Conservation (phyloP, 1,140 invertebrate species). For the Leptinotarsa texana region DNA sequence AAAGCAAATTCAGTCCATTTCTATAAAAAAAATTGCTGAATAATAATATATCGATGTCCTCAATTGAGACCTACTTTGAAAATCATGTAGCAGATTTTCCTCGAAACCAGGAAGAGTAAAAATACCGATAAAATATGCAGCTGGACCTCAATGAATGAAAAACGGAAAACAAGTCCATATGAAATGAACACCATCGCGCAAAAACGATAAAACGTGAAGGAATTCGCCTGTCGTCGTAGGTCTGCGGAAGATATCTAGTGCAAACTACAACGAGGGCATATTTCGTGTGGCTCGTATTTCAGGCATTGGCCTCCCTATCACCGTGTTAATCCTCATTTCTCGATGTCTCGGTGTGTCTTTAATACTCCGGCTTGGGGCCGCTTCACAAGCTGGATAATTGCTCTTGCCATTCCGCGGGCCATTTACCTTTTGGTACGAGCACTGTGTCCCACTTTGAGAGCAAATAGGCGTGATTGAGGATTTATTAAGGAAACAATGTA, state of each 20-base stretch:
- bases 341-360: too few relatives aligned
- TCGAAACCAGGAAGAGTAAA: not conserved
- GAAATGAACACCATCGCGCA: slow-evolving; percentile 9
- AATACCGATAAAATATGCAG: not conserved
- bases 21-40: too few relatives aligned
- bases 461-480: too few relatives aligned
- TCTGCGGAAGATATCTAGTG: slow-evolving; percentile 1
- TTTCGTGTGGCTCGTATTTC: slow-evolving; percentile 12
- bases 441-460: not conserved
- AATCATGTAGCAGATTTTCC: not conserved
- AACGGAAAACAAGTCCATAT: slow-evolving; percentile 9
- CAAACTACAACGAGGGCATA: slow-evolving; percentile 8
- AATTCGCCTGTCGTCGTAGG: slow-evolving; percentile 11
- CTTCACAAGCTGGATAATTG: not conserved
- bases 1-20: too few relatives aligned
- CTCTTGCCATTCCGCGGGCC: slow-evolving; percentile 10
- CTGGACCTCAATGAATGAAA: not conserved
- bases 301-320: slow-evolving; percentile 10
- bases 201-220: slow-evolving; percentile 22
- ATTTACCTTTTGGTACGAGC: slow-evolving; percentile 2
- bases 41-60: too few relatives aligned
- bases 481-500: too few relatives aligned
- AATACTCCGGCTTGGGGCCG: not conserved
- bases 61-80: too few relatives aligned
- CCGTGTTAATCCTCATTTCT: not conserved